These are phyloP conservation scores for Hyperoplus immaculatus DNA, from an alignment of 2,797 vertebrate genomes.

Conservation along the genomic window DNA sequence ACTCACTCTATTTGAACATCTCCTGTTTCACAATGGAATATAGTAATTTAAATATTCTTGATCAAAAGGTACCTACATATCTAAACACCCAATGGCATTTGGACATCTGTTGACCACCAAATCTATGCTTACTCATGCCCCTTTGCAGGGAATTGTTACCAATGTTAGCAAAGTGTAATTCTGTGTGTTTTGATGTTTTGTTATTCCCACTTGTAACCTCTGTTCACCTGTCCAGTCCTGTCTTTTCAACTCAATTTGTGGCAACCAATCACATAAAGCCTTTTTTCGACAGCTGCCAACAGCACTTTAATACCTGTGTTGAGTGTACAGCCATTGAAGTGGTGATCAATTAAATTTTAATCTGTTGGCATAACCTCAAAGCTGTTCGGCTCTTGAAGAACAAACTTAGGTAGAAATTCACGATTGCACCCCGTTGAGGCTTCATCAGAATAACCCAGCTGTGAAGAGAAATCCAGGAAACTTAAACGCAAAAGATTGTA, in stretches of 20 bases:
- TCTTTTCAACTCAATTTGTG: conserved; percentile 3
- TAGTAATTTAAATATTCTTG: not conserved
- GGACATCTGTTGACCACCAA: too few species aligned
- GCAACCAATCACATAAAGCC: not conserved
- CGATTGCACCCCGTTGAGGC: not conserved
- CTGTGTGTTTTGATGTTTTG: not conserved
- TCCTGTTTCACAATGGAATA: too few species aligned
- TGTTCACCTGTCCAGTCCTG: not conserved
- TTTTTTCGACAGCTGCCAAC: conserved; percentile 32
- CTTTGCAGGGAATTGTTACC: not conserved
- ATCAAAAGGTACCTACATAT: too few species aligned
- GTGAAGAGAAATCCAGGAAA: not conserved
- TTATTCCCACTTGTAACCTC: too few species aligned
- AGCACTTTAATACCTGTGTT: conserved; percentile 16
- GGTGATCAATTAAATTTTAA: conserved; percentile 29
- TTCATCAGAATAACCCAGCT: conserved; percentile 4
- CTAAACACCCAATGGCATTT: too few species aligned
- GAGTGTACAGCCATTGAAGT: conserved; percentile 20
- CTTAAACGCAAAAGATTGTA: not conserved
- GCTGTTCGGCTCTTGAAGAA: conserved; percentile 21
- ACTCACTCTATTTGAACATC: too few species aligned
- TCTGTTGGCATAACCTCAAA: conserved; percentile 28
- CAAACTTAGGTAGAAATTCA: conserved; percentile 5
- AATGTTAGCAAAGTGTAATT: not conserved
- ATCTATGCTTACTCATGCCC: not conserved